Evolutionary conservation across 2,888 invertebrate species (phyloP).

Genomic region (Volucella inanis): DNA sequence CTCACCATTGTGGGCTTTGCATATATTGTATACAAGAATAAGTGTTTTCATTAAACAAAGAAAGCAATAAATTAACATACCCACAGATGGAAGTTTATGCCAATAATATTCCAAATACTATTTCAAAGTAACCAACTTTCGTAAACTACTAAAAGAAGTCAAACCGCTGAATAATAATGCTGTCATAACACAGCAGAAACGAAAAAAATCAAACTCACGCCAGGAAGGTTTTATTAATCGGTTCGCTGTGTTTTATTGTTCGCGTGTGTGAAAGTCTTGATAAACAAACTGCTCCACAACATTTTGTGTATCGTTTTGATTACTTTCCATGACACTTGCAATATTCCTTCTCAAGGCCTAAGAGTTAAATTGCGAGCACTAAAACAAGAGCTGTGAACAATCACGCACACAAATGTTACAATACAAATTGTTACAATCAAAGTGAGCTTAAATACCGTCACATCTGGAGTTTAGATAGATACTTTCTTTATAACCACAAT

Average conservation of each 20-base stretch:
- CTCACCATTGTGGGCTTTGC: no score
- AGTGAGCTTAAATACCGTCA: neutral
- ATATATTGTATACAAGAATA: no score
- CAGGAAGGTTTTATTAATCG: conserved; percentile 44
- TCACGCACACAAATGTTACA: conserved; percentile 27
- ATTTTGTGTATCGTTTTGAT: conserved; percentile 28
- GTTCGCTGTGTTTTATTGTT: conserved; percentile 44
- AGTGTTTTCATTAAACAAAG: no score
- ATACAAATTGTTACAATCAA: conserved; percentile 21
- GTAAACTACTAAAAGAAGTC: conserved; percentile 12
- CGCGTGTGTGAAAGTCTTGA: conserved; percentile 48
- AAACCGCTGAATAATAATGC: conserved; percentile 20
- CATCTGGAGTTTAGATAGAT: neutral
- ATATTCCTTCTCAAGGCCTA: conserved; percentile 2
- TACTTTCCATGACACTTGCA: conserved; percentile 13
- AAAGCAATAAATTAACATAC: no score
- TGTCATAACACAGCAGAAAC: neutral
- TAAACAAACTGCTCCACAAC: conserved; percentile 40
- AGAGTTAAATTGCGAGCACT: conserved; percentile 15
- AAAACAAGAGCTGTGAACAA: conserved; percentile 20
- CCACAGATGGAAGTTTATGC: no score
- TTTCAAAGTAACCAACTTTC: no score
- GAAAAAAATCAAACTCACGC: conserved; percentile 3
- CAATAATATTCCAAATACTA: no score
- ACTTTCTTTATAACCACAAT: neutral